Base-by-base conservation (phyloP, 2,888 invertebrate genomes). In the Boloria euphrosyne region DNA sequence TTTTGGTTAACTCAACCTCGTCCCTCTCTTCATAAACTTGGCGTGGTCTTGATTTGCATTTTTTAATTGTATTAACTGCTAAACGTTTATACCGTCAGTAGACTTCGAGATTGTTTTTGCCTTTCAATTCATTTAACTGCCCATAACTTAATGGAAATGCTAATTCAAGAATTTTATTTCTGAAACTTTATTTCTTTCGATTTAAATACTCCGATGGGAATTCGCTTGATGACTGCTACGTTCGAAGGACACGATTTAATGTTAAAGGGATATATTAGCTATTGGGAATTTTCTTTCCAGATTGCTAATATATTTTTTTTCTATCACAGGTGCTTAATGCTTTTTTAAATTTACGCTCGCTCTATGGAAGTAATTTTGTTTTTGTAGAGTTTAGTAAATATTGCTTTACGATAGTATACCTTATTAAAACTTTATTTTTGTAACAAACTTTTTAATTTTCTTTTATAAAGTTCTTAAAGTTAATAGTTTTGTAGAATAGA, bases 61-160 rank as follows among this genome's bases (percentile, higher is more conserved):
- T 73, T 73, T 73, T 73, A 73, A 73, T 73, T 71, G 73, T 73
- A 71, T 73, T 71, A 73, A 73, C 71, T 71, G 71, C 71, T 73
- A 71, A 73, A 70, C 73, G 73, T 65, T 67, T 66, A 70, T 67
- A 64, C 68, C 69, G 69, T 47, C 52, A 47, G 51, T 67, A 44
- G 69, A 68, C 63, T 71, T 68, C 64, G 68, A 69, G 72, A 73
- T 71, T 73, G 66, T 63, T 66, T 68, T 65, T 69, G 64, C 69
- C 64, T 69, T 73, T 69, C 72, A 71, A 71, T 71, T 73, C 71
- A 72, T 72, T 73, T 73, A 69, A 73, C 69, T 66, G 69, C 65
- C 73, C 72, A 72, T 73, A 72, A 73, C 72, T 68, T 68, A 73
- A 72, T 69, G 67, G 67, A 66, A 71, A 71, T 73, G 71, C 71